Percentiles rank a stretch among this genome's conserved stretches.
These are phyloP conservation scores for Borostomias antarcticus DNA, from an alignment of 2,797 vertebrate species.

Conservation along the genomic window DNA sequence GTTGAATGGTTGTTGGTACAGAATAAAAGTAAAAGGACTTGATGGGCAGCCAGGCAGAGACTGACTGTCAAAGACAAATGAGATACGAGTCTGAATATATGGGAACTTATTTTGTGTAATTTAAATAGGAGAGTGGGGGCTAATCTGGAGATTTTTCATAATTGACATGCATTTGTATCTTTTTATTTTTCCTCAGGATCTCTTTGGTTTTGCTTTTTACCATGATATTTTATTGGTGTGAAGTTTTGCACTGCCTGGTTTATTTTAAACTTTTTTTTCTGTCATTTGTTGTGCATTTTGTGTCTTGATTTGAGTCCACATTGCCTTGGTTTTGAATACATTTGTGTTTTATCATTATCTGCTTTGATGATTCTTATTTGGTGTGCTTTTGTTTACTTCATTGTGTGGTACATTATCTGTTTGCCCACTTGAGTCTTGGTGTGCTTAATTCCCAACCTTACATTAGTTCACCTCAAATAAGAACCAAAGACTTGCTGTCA, in stretches of 20 bases:
- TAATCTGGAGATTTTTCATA: slow-evolving; percentile 64
- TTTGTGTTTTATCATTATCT: slow-evolving; percentile 71
- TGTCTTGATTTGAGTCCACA: slow-evolving; percentile 58
- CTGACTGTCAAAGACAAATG: slow-evolving; percentile 49
- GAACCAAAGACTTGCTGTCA: slow-evolving; percentile 71
- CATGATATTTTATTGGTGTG: slow-evolving; percentile 73
- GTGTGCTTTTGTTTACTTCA: slow-evolving; percentile 45
- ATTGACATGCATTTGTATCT: slow-evolving; percentile 58
- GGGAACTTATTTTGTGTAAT: slow-evolving; percentile 67
- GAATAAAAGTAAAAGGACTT: slow-evolving; percentile 28
- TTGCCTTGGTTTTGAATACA: slow-evolving; percentile 80
- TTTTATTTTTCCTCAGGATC: slow-evolving; percentile 76
- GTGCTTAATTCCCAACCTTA: slow-evolving; percentile 4
- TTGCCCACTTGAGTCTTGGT: slow-evolving; percentile 10
- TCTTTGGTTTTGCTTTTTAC: slow-evolving; percentile 67
- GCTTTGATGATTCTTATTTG: slow-evolving; percentile 59
- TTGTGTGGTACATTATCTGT: slow-evolving; percentile 14
- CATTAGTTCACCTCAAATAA: slow-evolving; percentile 37
- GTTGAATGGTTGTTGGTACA: slow-evolving; percentile 51
- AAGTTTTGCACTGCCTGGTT: slow-evolving; percentile 80
- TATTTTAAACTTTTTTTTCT: slow-evolving; percentile 56
- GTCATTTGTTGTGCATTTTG: slow-evolving; percentile 49
- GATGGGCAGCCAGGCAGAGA: slow-evolving; percentile 35
- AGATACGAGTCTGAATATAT: slow-evolving; percentile 59
- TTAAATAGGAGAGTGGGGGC: slow-evolving; percentile 65